Base-by-base conservation (phyloP, 2,113 vertebrate species). In the Rhizomys pruinosus region DNA sequence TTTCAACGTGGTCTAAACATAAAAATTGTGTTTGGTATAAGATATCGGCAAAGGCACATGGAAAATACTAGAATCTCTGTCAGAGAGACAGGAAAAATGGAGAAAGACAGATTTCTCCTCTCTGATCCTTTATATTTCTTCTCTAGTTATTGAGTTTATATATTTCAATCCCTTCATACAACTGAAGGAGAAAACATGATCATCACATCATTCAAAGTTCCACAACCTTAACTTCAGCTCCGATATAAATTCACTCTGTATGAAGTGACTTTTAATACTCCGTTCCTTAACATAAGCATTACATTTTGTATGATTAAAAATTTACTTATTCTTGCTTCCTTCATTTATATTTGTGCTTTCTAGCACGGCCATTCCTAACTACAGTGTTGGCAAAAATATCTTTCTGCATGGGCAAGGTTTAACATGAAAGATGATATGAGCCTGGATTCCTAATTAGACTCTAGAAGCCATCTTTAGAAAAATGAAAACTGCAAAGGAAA, bases 61-160 rank as follows among this genome's bases (percentile, higher is more conserved):
- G 96, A 98, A 98, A 98, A 98, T 98, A 99, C 98, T 98, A 99
- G 98, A 99, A 98, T 98, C 97, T 93, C 98, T 97, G 87, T 98
- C 96, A 98, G 97, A 99, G 97, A 99, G 98, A 98, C 98, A 98
- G 98, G 95, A 97, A 97, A 98, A 98, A 98, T 98, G 97, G 98
- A 98, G 97, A 97, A 97, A 98, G 98, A 98, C 98, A 98, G 96
- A 98, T 98, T 98, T 78, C 97, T 98, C 94, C 97, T 97, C 97
- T 94, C 91, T 98, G 97, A 98, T 98, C 97, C 97, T 98, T 98
- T 98, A 98, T 98, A 98, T 98, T 98, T 98, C 96, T 97, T 97
- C 97, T 97, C 98, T 97, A 96, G 98, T 98, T 98, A 98, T 97
- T 98, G 97, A 98, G 97, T 97, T 96, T 98, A 98, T 98, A 98